Percentiles rank a stretch among this genome's conserved stretches.
Conservation (phyloP, 2,888 invertebrate genomes). For the Machimus atricapillus region DNA sequence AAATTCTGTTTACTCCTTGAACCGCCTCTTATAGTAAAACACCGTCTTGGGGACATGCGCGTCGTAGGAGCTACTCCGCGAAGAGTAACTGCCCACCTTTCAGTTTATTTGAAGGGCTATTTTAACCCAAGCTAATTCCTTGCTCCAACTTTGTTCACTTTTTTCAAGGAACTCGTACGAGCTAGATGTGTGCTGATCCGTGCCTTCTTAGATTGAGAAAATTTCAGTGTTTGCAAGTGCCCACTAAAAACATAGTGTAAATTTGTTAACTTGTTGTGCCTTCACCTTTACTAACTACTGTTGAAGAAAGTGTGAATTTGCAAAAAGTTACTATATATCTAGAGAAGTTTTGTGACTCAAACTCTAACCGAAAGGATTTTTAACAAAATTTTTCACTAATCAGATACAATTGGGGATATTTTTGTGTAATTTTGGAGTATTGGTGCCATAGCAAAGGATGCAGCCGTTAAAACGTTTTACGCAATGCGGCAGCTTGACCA, state of each 20-base stretch:
- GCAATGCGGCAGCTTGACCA: constrained; percentile 62
- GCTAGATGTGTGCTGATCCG: constrained; percentile 32
- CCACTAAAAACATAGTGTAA: background rate
- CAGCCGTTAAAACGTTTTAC: constrained; percentile 62
- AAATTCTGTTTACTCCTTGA: constrained; percentile 20
- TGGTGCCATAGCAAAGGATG: constrained; percentile 51
- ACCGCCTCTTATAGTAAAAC: constrained; percentile 1
- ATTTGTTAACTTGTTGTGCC: background rate
- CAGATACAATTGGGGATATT: background rate
- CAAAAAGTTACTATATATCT: background rate
- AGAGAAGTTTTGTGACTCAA: background rate
- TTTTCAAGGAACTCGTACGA: constrained; percentile 27
- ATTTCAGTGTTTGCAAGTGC: background rate
- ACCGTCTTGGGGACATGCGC: constrained; percentile 17
- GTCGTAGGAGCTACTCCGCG: background rate
- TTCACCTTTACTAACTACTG: background rate
- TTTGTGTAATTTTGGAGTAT: background rate
- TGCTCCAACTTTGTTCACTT: constrained; percentile 37
- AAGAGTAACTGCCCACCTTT: background rate
- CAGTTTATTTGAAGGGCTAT: background rate
- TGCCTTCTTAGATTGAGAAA: background rate
- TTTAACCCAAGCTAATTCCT: background rate
- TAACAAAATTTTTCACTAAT: background rate
- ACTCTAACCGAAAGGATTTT: background rate
- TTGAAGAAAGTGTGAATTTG: background rate